Evolutionary conservation across 2,888 invertebrate species (phyloP).

Genomic region (Zaprionus obscuricornis): DNA sequence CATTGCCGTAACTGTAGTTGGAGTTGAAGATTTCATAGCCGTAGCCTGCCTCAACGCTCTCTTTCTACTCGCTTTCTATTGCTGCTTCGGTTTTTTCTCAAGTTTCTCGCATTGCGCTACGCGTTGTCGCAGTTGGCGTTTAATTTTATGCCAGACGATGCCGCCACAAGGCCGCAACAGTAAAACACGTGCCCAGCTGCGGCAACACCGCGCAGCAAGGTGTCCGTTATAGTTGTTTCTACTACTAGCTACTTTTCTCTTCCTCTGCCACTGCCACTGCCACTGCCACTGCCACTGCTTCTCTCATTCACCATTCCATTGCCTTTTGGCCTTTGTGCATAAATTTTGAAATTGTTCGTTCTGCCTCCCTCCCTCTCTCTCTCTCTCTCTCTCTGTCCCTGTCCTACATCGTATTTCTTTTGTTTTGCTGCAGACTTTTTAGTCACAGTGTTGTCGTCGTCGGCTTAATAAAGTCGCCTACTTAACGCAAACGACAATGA

Average conservation of each 20-base stretch:
- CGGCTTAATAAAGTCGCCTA: conserved; percentile 75
- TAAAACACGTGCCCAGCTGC: conserved; percentile 58
- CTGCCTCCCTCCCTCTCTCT: not conserved
- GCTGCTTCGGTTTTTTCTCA: conserved; percentile 16
- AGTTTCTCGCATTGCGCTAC: conserved; percentile 13
- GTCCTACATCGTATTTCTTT: conserved; percentile 13
- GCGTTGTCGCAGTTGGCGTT: conserved; percentile 47
- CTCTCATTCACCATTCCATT: too few relatives aligned
- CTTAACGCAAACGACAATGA: conserved; percentile 72
- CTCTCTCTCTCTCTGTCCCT: not conserved
- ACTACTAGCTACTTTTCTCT: too few relatives aligned
- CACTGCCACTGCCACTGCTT: conserved; percentile 27
- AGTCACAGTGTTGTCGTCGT: conserved; percentile 45
- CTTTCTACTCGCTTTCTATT: too few relatives aligned
- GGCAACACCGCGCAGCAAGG: conserved; percentile 30
- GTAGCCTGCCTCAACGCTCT: too few relatives aligned
- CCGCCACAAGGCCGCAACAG: conserved; percentile 54
- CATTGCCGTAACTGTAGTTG: too few relatives aligned
- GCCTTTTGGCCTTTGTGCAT: conserved; percentile 31
- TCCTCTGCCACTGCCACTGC: conserved; percentile 24
- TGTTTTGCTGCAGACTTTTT: conserved; percentile 51
- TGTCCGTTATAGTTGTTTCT: too few relatives aligned
- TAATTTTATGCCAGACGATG: conserved; percentile 68
- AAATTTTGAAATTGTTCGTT: conserved; percentile 52
- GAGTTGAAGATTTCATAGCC: too few relatives aligned